Conservation (phyloP, 37 sponge, comb jelly and placozoan genomes). For the Cliona cf. orientalis region DNA sequence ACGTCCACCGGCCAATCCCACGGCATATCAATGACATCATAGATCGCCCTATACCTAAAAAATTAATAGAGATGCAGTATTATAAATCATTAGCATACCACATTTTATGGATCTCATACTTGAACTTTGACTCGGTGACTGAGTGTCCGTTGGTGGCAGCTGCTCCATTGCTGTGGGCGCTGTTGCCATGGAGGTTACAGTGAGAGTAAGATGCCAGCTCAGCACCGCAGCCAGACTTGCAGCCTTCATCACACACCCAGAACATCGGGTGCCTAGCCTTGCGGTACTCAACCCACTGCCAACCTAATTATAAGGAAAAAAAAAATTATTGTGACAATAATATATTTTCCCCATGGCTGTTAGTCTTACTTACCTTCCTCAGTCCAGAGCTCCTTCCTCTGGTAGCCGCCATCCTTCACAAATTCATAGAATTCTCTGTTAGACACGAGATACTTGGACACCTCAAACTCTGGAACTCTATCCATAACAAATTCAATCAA, state of each 20-base stretch:
- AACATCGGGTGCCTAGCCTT: conserved; percentile 80
- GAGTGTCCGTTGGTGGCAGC: no score
- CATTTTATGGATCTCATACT: no score
- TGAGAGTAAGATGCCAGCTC: conserved; percentile 74
- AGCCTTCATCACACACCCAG: conserved; percentile 85
- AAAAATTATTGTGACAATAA: background rate
- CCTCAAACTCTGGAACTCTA: conserved; percentile 85
- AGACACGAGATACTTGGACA: background rate
- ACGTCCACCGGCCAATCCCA: conserved; percentile 88
- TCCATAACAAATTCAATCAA: background rate
- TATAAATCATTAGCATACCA: no score
- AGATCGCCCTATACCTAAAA: conserved; percentile 87
- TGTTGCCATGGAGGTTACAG: conserved; percentile 35
- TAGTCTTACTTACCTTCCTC: background rate
- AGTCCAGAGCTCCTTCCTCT: conserved; percentile 1
- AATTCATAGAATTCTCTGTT: background rate
- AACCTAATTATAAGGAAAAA: conserved; percentile 50
- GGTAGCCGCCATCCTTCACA: conserved; percentile 54
- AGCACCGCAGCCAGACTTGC: conserved; percentile 83
- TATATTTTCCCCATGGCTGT: background rate
- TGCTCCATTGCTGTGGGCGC: background rate
- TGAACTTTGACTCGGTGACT: no score
- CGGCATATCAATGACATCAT: conserved; percentile 79
- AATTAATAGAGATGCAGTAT: no score
- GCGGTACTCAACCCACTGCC: conserved; percentile 81